Evolutionary conservation across 2,888 invertebrate species (phyloP).

Genomic region (Monopis laevigella): DNA sequence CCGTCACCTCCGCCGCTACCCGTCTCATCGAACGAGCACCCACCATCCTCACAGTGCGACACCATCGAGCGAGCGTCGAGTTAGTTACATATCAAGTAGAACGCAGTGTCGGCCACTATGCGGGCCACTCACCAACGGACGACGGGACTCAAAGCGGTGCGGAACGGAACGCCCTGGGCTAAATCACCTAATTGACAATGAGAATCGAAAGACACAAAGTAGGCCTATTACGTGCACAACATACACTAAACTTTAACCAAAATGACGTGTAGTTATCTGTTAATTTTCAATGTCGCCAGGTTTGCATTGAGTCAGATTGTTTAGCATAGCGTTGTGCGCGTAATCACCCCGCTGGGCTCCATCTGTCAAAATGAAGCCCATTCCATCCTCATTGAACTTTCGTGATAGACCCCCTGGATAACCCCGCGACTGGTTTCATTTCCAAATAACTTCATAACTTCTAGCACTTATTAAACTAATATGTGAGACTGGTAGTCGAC

Average conservation of each 20-base stretch:
- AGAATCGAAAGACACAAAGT: no score
- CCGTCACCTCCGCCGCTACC: conserved; percentile 28
- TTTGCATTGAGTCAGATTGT: no score
- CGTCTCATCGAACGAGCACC: conserved; percentile 40
- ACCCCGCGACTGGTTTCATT: conserved; percentile 54
- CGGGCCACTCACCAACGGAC: background rate
- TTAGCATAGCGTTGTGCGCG: no score
- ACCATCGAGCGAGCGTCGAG: conserved; percentile 19
- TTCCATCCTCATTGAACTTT: conserved; percentile 16
- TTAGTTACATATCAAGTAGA: conserved; percentile 63
- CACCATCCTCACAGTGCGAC: conserved; percentile 6
- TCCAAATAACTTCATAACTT: conserved; percentile 54
- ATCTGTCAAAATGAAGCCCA: background rate
- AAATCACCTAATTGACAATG: no score
- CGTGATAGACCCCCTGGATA: no score
- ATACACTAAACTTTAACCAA: no score
- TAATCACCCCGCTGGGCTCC: no score
- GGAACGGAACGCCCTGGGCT: background rate
- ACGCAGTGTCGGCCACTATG: conserved; percentile 5
- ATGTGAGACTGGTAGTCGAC: conserved; percentile 68
- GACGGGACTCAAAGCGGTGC: background rate
- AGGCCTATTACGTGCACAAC: no score
- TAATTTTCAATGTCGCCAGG: no score
- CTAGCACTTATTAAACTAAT: conserved; percentile 63
- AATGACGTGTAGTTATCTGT: no score